These are phyloP conservation scores for Aethes cnicana DNA, from an alignment of 2,888 invertebrate genomes.

Conservation along the genomic window DNA sequence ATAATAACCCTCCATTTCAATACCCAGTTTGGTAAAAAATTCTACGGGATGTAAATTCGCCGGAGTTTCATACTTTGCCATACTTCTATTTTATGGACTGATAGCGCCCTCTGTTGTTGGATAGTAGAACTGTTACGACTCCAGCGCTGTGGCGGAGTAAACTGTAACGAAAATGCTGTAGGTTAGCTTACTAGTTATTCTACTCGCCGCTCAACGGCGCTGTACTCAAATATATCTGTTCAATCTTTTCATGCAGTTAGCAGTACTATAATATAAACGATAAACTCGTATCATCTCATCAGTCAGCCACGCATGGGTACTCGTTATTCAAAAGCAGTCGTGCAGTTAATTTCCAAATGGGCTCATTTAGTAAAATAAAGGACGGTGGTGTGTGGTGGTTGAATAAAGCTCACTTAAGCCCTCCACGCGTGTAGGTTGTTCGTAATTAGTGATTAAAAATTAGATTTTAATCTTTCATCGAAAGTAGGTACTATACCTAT, in stretches of 20 bases:
- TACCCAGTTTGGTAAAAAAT: too few relatives aligned
- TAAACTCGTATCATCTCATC: too few relatives aligned
- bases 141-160: neutral
- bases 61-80: too few relatives aligned
- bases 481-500: too few relatives aligned
- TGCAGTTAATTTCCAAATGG: conserved; percentile 77
- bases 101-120: conserved; percentile 49
- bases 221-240: conserved; percentile 20
- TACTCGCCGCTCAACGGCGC: conserved; percentile 55
- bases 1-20: too few relatives aligned
- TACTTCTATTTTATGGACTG: neutral
- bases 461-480: too few relatives aligned
- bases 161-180: neutral
- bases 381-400: conserved; percentile 48
- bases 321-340: conserved; percentile 72
- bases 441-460: too few relatives aligned
- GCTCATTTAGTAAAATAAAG: conserved; percentile 73
- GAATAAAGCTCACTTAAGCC: conserved; percentile 3
- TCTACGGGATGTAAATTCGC: too few relatives aligned
- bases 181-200: conserved; percentile 36
- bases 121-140: conserved; percentile 34
- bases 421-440: too few relatives aligned
- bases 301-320: too few relatives aligned
- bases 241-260: too few relatives aligned
- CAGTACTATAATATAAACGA: too few relatives aligned